Conservation (phyloP, 2,888 invertebrate species). For the Oscheius sp. region DNA sequence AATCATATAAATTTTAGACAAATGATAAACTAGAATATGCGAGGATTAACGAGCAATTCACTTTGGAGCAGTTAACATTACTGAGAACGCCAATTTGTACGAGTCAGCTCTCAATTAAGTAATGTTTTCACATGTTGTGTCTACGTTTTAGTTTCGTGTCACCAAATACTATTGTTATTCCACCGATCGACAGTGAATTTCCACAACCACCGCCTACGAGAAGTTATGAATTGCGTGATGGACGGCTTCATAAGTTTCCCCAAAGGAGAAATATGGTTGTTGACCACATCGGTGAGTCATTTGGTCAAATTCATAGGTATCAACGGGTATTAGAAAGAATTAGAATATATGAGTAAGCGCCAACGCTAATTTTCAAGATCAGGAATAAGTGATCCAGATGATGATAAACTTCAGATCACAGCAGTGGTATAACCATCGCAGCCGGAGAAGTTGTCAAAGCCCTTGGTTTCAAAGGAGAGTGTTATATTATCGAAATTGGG, state of each 20-base stretch:
- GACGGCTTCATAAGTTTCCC: slow-evolving; percentile 43
- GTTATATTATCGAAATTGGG: slow-evolving; percentile 44
- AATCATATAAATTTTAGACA: slow-evolving; percentile 30
- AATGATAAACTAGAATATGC: slow-evolving; percentile 46
- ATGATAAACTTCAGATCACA: slow-evolving; percentile 39
- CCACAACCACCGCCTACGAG: slow-evolving; percentile 28
- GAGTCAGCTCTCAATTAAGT: slow-evolving; percentile 10
- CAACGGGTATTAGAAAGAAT: too few species aligned
- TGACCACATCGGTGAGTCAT: slow-evolving; percentile 41
- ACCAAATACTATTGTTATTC: neutral
- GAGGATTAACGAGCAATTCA: slow-evolving; percentile 33
- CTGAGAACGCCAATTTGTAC: neutral
- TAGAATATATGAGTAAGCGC: too few species aligned
- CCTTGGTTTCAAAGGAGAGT: slow-evolving; percentile 49
- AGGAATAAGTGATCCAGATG: too few species aligned
- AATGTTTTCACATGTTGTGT: too few species aligned
- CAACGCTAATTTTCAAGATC: too few species aligned
- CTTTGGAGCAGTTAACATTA: slow-evolving; percentile 2
- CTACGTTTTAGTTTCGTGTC: neutral
- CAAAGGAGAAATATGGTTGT: slow-evolving; percentile 45
- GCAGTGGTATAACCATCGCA: slow-evolving; percentile 38
- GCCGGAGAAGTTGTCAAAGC: slow-evolving; percentile 51
- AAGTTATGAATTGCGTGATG: slow-evolving; percentile 44
- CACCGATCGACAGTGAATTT: neutral
- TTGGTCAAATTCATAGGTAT: neutral